Base-by-base conservation (phyloP, 92 coral and sea anemone genomes). In the Isaurus tuberculatus region DNA sequence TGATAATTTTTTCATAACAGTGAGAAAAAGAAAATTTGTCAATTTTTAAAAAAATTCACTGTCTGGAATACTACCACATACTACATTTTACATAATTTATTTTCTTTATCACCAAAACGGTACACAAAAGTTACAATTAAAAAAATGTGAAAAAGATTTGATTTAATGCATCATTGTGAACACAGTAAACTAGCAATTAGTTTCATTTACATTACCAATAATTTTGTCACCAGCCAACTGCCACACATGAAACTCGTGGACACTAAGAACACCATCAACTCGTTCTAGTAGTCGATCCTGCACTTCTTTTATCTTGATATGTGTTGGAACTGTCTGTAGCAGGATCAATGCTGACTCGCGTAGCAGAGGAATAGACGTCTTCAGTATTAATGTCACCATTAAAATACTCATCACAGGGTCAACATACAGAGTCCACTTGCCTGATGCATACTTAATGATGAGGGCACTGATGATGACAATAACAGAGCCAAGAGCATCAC, bases 201-300 rank as follows among this genome's bases (percentile, higher is more conserved):
- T n/a, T 25, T 22, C 2, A 61, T 23, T 61, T 22, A 61, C 46
- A 40, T 2, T 70, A 82, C 98, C 99, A 75, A 96, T 96, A 17
- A 96, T 96, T 70, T 96, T 96, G 70, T 94, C 97, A 9, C 99
- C 99, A 0, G 99, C 99, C 72, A 96, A 85, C 86, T 96, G 99
- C 99, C 99, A 96, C 26, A 96, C 99, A 87, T 96, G 99, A 57
- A 96, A 96, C 86, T 96, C 99, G 36, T 96, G 99, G 4, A 96
- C 93, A 69, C 98, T 94, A 40, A 96, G 86, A 28, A 96, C 95
- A 11, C 98, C 99, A 27, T 92, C 93, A 22, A 96, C 98, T 55
- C 91, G 87, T 20, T 96, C 97, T 19, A 96, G 85, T 89, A 96
- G 71, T 6, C 99, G 85, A 65, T 96, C 98, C 77, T 92, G 97